Evolutionary conservation across 2,888 invertebrate species (phyloP).

Genomic region (Coleophora deauratella): DNA sequence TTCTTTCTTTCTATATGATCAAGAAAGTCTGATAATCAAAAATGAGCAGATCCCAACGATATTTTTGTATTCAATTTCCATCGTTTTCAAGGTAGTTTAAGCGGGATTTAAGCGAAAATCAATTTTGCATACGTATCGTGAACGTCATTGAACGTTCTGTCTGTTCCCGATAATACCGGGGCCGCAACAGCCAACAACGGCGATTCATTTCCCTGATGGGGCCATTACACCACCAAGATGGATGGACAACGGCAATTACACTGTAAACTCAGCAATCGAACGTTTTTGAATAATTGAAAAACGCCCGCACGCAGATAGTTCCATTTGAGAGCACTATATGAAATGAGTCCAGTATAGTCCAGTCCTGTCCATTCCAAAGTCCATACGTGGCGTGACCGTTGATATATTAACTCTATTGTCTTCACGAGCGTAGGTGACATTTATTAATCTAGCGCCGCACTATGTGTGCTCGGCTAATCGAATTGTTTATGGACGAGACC

Average conservation of each 20-base stretch:
- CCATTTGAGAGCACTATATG: conserved; percentile 66
- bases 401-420: conserved; percentile 66
- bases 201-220: conserved; percentile 70
- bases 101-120: too few species aligned
- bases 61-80: too few species aligned
- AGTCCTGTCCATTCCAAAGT: conserved; percentile 15
- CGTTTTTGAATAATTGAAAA: conserved; percentile 70
- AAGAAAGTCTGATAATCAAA: too few species aligned
- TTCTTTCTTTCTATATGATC: too few species aligned
- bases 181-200: conserved; percentile 12
- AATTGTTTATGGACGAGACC: conserved; percentile 31
- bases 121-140: too few species aligned
- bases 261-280: conserved; percentile 69
- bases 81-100: too few species aligned
- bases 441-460: conserved; percentile 61
- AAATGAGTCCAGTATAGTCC: conserved; percentile 46
- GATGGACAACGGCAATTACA: conserved; percentile 69
- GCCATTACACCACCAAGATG: conserved; percentile 69
- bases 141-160: too few species aligned
- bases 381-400: conserved; percentile 53
- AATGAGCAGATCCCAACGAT: too few species aligned
- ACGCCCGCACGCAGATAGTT: conserved; percentile 58
- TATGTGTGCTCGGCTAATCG: conserved; percentile 43
- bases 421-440: conserved; percentile 57
- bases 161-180: too few species aligned